Evolutionary conservation across 2,888 invertebrate genomes (phyloP).

Genomic region (Diarsia mendica): DNA sequence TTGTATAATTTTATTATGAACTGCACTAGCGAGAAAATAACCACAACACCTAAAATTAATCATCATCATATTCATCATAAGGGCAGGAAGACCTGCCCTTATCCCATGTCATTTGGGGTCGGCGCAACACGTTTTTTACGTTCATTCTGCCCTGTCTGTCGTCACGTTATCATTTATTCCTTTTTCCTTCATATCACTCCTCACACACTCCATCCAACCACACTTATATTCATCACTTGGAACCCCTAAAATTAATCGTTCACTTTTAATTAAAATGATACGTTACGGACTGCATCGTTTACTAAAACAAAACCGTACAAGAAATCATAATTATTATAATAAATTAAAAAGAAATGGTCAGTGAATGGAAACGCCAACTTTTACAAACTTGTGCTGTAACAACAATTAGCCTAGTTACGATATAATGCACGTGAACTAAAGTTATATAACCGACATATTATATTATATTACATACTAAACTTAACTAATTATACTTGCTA

Average conservation of each 20-base stretch:
- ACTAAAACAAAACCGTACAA: no score
- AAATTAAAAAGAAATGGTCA: conserved; percentile 6
- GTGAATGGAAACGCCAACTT: conserved; percentile 37
- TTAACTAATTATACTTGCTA: conserved; percentile 11
- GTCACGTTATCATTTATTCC: no score
- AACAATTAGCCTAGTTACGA: conserved; percentile 12
- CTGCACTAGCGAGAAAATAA: neutral
- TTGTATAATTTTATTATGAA: neutral
- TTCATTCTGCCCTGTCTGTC: no score
- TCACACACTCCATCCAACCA: no score
- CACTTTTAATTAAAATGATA: neutral
- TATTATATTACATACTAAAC: neutral
- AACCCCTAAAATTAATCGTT: neutral
- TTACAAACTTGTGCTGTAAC: conserved; percentile 27
- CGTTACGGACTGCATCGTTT: neutral
- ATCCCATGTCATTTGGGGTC: no score
- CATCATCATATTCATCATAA: no score
- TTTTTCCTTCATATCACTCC: no score
- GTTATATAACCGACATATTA: conserved; percentile 15
- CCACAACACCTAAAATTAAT: neutral
- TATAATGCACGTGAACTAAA: conserved; percentile 12
- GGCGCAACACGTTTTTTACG: no score
- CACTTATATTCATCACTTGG: no score
- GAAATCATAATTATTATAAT: neutral
- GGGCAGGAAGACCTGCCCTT: no score